Conservation (phyloP, 2,113 vertebrate species). For the Zeus faber region DNA sequence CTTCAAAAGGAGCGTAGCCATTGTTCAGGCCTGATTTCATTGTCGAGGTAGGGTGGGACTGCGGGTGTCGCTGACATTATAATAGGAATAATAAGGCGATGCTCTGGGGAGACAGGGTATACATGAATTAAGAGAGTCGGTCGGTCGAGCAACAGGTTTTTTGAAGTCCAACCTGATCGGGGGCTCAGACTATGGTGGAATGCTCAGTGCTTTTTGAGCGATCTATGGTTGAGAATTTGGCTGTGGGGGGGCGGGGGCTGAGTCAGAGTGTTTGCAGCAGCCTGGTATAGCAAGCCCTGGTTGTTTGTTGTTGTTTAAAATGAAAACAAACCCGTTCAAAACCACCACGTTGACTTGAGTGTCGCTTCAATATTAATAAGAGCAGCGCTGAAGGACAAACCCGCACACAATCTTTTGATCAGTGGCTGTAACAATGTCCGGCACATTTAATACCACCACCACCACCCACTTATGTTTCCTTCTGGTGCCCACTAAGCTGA, state of each 20-base stretch:
- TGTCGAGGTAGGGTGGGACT: conserved; percentile 70
- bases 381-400: conserved; percentile 2
- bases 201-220: conserved; percentile 3
- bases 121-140: conserved; percentile 62
- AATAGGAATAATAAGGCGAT: conserved; percentile 70
- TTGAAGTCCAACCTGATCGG: conserved; percentile 49
- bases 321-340: conserved; percentile 1
- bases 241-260: too few relatives aligned
- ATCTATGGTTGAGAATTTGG: not conserved
- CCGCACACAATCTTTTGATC: conserved; percentile 24
- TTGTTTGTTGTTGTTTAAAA: not conserved
- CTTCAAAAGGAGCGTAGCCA: conserved; percentile 68
- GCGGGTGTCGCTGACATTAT: conserved; percentile 70
- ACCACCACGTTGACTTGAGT: not conserved
- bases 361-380: conserved; percentile 14
- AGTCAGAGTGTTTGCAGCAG: too few relatives aligned
- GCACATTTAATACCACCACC: conserved; percentile 46
- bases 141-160: conserved; percentile 57
- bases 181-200: conserved; percentile 14
- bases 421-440: conserved; percentile 24
- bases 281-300: not conserved
- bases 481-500: conserved; percentile 43
- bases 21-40: conserved; percentile 64
- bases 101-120: conserved; percentile 59
- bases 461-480: conserved; percentile 53